phyloP scores from a whole-genome alignment of 2,797 vertebrate species.

The Cirrhinus mrigala region DNA sequence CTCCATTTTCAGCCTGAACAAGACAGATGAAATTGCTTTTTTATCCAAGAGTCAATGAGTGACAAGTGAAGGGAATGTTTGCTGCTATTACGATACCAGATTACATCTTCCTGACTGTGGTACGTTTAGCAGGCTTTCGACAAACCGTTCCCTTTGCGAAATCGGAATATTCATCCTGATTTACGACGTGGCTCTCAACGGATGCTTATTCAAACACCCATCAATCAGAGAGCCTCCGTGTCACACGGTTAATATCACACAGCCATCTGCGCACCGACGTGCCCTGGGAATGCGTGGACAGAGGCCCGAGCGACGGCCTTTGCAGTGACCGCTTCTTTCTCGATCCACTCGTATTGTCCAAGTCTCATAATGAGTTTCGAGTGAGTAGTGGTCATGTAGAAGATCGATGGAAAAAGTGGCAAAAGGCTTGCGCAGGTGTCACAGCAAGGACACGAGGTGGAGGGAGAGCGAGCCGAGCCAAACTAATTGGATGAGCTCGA shows the following conservation, averaged over 20 bases:
- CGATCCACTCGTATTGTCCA: constrained; percentile 1
- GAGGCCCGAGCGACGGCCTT: background rate
- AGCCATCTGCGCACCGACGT: constrained; percentile 40
- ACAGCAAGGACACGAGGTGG: constrained; percentile 60
- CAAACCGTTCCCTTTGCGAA: constrained; percentile 26
- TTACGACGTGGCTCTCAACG: constrained; percentile 38
- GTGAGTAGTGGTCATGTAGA: constrained; percentile 19
- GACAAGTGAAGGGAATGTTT: constrained; percentile 31
- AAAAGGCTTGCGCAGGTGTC: constrained; percentile 56
- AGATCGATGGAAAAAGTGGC: constrained; percentile 50
- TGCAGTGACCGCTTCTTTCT: background rate
- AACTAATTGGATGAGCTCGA: constrained; percentile 64
- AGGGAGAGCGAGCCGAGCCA: constrained; percentile 37
- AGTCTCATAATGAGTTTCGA: constrained; percentile 54
- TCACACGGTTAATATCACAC: constrained; percentile 35
- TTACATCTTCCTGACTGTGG: constrained; percentile 9
- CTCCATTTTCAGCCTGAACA: constrained; percentile 39
- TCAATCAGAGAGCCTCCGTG: constrained; percentile 14
- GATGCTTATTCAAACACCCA: constrained; percentile 52
- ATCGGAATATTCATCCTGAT: constrained; percentile 54
- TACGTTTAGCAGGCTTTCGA: constrained; percentile 1
- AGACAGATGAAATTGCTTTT: constrained; percentile 13
- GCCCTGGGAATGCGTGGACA: constrained; percentile 17
- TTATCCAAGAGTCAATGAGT: constrained; percentile 27
- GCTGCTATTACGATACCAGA: constrained; percentile 29